phyloP scores from a whole-genome alignment of 2,797 vertebrate species.

The Poeciliopsis paucimaculata region DNA sequence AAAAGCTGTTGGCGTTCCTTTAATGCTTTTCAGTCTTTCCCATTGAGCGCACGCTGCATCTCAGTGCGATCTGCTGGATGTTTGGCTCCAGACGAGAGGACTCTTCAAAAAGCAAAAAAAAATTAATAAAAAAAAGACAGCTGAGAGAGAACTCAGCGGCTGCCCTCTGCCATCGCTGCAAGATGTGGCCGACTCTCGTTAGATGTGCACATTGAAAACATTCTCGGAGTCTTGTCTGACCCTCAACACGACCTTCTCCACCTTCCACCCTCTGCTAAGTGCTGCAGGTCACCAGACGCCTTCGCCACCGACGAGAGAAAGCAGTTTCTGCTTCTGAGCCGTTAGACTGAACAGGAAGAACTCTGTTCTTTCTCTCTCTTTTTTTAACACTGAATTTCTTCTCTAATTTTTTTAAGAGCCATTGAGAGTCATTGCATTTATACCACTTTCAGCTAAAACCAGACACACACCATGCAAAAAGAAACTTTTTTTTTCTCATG shows the following conservation, averaged over 20 bases:
- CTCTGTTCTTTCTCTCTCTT: background rate
- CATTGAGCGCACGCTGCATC: background rate
- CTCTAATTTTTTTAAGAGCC: background rate
- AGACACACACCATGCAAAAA: background rate
- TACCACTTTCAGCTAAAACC: background rate
- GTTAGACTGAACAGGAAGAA: background rate
- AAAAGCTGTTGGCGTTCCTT: background rate
- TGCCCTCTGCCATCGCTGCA: background rate
- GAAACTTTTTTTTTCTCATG: background rate
- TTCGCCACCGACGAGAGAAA: background rate
- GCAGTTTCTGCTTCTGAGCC: background rate
- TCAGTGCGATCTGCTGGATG: background rate
- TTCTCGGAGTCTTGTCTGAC: background rate
- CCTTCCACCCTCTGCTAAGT: background rate
- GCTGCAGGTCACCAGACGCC: background rate
- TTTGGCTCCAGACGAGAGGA: background rate
- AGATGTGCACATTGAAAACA: background rate
- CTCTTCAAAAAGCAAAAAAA: constrained; percentile 4
- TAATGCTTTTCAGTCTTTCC: background rate
- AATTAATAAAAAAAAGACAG: background rate
- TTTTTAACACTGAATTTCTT: background rate
- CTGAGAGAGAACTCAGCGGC: background rate
- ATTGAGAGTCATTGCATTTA: no score
- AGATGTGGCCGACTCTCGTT: background rate
- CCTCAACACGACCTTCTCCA: background rate